Conservation (phyloP, 2,113 vertebrate species). For the Saimiri boliviensis region DNA sequence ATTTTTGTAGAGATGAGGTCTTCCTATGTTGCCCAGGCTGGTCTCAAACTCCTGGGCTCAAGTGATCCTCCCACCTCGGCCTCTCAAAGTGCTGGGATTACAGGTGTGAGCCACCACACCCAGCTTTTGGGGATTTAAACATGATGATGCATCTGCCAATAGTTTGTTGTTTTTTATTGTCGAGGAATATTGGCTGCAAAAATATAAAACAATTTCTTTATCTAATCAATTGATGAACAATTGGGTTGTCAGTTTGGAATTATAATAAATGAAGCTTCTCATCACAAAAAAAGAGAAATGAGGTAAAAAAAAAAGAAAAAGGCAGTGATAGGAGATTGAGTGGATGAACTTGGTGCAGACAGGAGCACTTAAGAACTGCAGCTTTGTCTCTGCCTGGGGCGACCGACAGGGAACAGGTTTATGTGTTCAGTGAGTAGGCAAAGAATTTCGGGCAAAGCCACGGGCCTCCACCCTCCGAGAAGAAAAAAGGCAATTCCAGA, state of each 20-base stretch:
- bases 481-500: neutral
- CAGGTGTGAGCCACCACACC: no score
- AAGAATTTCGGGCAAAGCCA: neutral
- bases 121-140: constrained; percentile 18
- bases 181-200: neutral
- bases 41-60: no score
- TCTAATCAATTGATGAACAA: neutral
- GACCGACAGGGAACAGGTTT: neutral
- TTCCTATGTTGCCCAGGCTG: no score
- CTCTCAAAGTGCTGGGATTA: no score
- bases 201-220: neutral
- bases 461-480: neutral
- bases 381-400: neutral
- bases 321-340: neutral
- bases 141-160: neutral
- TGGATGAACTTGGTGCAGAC: neutral
- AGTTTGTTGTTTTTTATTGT: neutral
- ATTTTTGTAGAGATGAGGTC: no score
- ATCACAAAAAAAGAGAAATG: neutral
- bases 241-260: neutral
- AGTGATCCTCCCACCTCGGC: no score
- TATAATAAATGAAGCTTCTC: neutral
- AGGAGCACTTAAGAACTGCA: neutral
- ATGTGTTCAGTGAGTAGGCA: neutral
- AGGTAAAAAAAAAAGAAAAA: no score